phyloP scores from a whole-genome alignment of 1,140 invertebrate species.

The Tetragnatha versicolor region DNA sequence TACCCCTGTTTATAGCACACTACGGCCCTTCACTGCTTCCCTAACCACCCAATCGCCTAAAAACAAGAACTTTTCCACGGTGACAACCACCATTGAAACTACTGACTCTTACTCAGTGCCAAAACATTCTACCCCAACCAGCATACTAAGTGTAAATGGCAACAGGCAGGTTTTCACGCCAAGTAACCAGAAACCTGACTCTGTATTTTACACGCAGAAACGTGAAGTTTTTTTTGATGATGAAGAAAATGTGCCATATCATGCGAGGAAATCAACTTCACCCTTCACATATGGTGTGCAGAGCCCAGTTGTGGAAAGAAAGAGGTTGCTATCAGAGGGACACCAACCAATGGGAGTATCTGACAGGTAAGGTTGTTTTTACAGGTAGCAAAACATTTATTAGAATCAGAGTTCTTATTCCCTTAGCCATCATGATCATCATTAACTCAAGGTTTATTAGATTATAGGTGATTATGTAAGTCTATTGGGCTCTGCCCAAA shows the following conservation, averaged over 20 bases:
- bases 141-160: slow-evolving; percentile 52
- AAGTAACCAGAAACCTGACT: slow-evolving; percentile 13
- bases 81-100: slow-evolving; percentile 7
- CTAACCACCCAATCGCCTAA: slow-evolving; percentile 58
- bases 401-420: no score
- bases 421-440: no score
- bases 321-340: slow-evolving; percentile 62
- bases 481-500: no score
- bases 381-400: no score
- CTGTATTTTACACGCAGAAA: neutral
- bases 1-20: slow-evolving; percentile 60
- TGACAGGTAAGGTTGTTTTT: slow-evolving; percentile 9
- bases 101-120: slow-evolving; percentile 15
- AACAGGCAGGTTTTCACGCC: slow-evolving; percentile 27
- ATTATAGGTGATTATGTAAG: no score
- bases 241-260: slow-evolving; percentile 72
- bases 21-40: slow-evolving; percentile 47
- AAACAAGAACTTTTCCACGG: slow-evolving; percentile 56
- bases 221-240: slow-evolving; percentile 51
- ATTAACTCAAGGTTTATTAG: no score
- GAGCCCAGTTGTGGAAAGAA: slow-evolving; percentile 56
- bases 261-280: slow-evolving; percentile 79
- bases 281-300: slow-evolving; percentile 76
- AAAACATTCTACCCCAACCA: slow-evolving; percentile 24
- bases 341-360: slow-evolving; percentile 18